Evolutionary conservation across 2,113 vertebrate genomes (phyloP).

Genomic region (Pseudorasbora parva): DNA sequence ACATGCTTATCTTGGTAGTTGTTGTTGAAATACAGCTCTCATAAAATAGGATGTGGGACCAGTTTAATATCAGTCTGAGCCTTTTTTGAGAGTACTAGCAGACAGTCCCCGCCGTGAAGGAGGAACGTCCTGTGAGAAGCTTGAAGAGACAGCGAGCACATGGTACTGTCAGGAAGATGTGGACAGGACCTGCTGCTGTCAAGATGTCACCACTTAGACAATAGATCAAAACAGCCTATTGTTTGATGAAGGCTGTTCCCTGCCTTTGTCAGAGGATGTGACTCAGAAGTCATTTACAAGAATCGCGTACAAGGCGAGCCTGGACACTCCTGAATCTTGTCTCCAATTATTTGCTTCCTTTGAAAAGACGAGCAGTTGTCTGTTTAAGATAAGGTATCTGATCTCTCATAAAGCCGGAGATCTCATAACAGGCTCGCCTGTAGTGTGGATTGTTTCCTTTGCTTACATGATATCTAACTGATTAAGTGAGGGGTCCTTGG

Average conservation of each 20-base stretch:
- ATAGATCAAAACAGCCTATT: constrained; percentile 44
- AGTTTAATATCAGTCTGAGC: constrained; percentile 5
- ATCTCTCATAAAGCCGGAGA: constrained; percentile 21
- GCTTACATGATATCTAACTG: constrained; percentile 14
- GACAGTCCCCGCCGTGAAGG: neutral
- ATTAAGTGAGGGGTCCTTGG: constrained; percentile 8
- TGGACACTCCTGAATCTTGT: constrained; percentile 29
- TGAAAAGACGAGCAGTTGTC: constrained; percentile 38
- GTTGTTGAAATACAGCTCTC: neutral
- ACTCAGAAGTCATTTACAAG: constrained; percentile 50
- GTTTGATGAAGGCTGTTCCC: constrained; percentile 47
- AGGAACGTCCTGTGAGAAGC: constrained; percentile 7
- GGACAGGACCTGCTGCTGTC: constrained; percentile 43
- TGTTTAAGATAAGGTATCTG: constrained; percentile 51
- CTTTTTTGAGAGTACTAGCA: neutral
- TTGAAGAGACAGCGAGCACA: constrained; percentile 34
- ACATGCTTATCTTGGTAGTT: neutral
- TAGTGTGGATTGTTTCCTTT: constrained; percentile 1
- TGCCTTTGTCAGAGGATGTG: constrained; percentile 45
- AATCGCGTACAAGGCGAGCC: neutral
- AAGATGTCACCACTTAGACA: constrained; percentile 39
- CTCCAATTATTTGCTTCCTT: constrained; percentile 36
- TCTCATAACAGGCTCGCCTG: neutral
- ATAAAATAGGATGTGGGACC: neutral
- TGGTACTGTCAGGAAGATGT: constrained; percentile 50